These are phyloP conservation scores for Brachionus plicatilis DNA, from an alignment of 1,140 invertebrate genomes.

Conservation along the genomic window DNA sequence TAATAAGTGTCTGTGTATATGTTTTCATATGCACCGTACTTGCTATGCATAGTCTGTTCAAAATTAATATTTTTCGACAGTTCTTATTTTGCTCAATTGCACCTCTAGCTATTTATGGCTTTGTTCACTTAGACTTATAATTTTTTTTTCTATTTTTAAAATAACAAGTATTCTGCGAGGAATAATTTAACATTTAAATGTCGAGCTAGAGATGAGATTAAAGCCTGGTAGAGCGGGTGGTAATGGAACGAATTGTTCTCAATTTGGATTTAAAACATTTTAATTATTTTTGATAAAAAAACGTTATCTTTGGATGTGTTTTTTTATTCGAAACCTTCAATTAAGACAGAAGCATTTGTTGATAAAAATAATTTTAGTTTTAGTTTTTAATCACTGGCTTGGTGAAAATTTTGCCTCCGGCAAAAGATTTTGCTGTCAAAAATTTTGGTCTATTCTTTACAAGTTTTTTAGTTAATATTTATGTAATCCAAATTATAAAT, in stretches of 20 bases:
- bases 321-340: background rate
- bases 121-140: background rate
- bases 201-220: background rate
- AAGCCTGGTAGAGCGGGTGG: background rate
- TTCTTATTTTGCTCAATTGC: background rate
- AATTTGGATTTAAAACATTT: background rate
- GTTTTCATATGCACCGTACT: background rate
- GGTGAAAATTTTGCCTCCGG: background rate
- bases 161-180: background rate
- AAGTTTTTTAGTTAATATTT: background rate
- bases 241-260: background rate
- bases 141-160: background rate
- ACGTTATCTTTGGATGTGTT: background rate
- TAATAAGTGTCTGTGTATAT: background rate
- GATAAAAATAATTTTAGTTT: background rate
- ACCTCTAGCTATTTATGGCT: background rate
- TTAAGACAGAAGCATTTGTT: background rate
- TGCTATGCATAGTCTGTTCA: background rate
- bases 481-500: background rate
- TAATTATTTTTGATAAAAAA: background rate
- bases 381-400: background rate
- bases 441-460: background rate
- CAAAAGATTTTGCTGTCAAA: background rate
- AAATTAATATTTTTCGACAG: background rate
- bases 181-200: background rate